A percentile compares a stretch with the other conserved stretches of the same genome.
Evolutionary conservation across 2,888 invertebrate genomes (phyloP).

Genomic region (Drosophila aldrichi): DNA sequence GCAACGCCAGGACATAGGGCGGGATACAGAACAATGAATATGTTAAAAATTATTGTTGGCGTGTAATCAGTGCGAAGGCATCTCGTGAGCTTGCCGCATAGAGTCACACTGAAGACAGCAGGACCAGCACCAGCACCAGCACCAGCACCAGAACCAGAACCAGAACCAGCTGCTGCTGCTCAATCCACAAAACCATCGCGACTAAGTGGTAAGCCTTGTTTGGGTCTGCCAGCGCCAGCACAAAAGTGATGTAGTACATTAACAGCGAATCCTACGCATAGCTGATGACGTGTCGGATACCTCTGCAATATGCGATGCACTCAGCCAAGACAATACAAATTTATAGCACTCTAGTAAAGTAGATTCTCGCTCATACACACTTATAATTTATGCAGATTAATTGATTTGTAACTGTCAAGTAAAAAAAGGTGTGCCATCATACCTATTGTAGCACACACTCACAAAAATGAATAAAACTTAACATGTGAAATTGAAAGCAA

Average conservation of each 20-base stretch:
- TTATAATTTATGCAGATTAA: conserved; percentile 1
- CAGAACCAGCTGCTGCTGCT: not conserved
- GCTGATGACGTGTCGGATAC: conserved; percentile 17
- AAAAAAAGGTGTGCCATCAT: conserved; percentile 31
- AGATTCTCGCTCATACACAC: not conserved
- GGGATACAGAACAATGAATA: conserved; percentile 43
- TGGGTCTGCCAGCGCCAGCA: conserved; percentile 30
- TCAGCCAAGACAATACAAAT: conserved; percentile 40
- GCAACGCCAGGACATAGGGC: conserved; percentile 36
- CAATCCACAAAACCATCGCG: conserved; percentile 8
- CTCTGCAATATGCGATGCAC: conserved; percentile 35
- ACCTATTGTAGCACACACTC: conserved; percentile 7
- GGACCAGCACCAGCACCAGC: not conserved
- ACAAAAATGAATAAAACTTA: not conserved
- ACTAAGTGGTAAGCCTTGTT: conserved; percentile 28
- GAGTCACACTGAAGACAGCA: conserved; percentile 34
- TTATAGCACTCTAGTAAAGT: conserved; percentile 39
- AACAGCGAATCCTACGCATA: conserved; percentile 61
- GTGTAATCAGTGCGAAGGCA: conserved; percentile 63
- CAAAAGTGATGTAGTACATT: conserved; percentile 47
- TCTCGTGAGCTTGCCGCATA: conserved; percentile 53
- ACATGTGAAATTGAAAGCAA: not conserved
- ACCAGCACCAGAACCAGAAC: too few species aligned
- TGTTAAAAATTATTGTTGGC: conserved; percentile 60
- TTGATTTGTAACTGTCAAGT: conserved; percentile 3